These are phyloP conservation scores for Abrostola tripartita DNA, from an alignment of 2,888 invertebrate genomes.

Conservation along the genomic window DNA sequence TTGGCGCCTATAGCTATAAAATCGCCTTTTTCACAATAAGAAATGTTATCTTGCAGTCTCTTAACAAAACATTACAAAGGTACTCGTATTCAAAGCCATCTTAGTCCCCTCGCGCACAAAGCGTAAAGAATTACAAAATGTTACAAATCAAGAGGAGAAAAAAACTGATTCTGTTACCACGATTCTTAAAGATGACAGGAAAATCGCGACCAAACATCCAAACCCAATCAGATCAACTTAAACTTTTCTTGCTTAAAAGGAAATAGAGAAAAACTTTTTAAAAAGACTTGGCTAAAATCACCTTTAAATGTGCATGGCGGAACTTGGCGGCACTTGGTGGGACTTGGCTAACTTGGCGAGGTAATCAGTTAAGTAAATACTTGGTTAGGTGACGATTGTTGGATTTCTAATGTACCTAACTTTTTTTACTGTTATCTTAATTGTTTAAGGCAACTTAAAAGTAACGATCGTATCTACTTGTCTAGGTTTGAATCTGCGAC, in stretches of 20 bases:
- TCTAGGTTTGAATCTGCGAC: not conserved
- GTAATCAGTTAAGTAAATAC: conserved; percentile 60
- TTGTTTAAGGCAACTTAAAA: no score
- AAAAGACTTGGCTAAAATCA: conserved; percentile 44
- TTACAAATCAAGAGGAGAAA: conserved; percentile 44
- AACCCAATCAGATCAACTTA: conserved; percentile 50
- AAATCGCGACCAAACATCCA: conserved; percentile 45
- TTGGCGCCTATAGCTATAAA: not conserved
- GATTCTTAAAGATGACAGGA: conserved; percentile 47
- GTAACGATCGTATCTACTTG: no score
- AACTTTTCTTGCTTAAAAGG: conserved; percentile 43
- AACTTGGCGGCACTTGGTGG: conserved; percentile 36
- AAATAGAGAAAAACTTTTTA: conserved; percentile 41
- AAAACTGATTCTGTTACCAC: conserved; percentile 41
- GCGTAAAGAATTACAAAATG: conserved; percentile 40
- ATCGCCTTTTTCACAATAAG: conserved; percentile 4
- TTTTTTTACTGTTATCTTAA: conserved; percentile 32
- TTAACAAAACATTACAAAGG: conserved; percentile 29
- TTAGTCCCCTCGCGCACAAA: conserved; percentile 33
- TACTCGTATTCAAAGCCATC: conserved; percentile 12
- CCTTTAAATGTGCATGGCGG: conserved; percentile 51
- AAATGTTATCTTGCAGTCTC: conserved; percentile 13
- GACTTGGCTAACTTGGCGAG: conserved; percentile 30
- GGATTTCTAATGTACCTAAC: no score
- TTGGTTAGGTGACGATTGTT: conserved; percentile 57